phyloP scores from a whole-genome alignment of 92 coral and sea anemone genomes.

The Porites evermanni region DNA sequence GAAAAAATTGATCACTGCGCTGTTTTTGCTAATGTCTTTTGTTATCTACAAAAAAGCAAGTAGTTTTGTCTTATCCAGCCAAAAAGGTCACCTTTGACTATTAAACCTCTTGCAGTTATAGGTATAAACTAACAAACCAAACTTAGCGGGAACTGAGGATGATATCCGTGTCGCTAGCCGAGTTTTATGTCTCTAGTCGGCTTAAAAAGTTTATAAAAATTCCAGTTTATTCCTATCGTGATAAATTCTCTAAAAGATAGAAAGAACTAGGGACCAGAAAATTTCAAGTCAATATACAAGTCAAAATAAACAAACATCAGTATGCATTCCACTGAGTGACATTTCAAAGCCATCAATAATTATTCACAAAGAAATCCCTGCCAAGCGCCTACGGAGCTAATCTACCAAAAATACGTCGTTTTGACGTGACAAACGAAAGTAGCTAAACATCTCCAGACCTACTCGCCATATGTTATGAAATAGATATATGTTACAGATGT shows the following conservation, averaged over 20 bases:
- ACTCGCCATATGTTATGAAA: constrained; percentile 29
- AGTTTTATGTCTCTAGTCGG: neutral
- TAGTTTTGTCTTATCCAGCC: neutral
- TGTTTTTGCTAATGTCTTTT: neutral
- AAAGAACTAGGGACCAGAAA: neutral
- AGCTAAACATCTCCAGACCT: constrained; percentile 7
- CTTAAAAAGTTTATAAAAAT: neutral
- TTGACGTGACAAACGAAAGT: constrained; percentile 19
- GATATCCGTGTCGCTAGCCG: neutral
- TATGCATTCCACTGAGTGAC: constrained; percentile 27
- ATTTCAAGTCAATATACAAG: neutral
- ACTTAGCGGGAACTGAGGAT: neutral
- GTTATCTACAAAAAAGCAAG: neutral
- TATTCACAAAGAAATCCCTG: constrained; percentile 30
- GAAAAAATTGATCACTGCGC: neutral
- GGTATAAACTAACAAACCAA: constrained; percentile 10
- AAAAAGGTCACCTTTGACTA: constrained; percentile 5
- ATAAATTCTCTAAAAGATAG: neutral
- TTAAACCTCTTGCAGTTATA: constrained; percentile 9
- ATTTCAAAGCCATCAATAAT: constrained; percentile 28
- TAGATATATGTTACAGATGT: constrained; percentile 3
- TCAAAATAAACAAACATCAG: neutral
- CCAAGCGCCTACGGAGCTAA: constrained; percentile 32
- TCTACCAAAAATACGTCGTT: constrained; percentile 22
- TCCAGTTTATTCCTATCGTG: neutral